phyloP scores from a whole-genome alignment of 2,888 invertebrate species.

The Idaea aversata region DNA sequence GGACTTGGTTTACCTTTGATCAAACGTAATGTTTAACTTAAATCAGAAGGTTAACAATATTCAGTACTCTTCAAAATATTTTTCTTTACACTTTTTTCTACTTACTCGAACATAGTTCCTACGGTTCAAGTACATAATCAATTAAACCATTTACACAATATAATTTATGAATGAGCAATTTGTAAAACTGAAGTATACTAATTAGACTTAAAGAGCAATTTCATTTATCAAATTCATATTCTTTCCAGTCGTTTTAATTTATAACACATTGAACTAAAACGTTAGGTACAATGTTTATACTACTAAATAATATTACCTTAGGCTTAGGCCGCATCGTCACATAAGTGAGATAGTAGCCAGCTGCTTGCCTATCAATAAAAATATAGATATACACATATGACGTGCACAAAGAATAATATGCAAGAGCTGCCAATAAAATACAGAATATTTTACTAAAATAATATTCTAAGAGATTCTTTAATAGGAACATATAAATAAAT shows the following conservation, averaged over 20 bases:
- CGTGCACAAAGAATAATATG: too few relatives aligned
- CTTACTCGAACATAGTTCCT: slow-evolving; percentile 27
- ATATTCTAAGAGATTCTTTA: slow-evolving; percentile 45
- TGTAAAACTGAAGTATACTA: too few relatives aligned
- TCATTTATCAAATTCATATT: too few relatives aligned
- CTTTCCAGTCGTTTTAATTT: too few relatives aligned
- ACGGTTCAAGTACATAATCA: slow-evolving; percentile 11
- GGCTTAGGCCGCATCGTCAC: background rate
- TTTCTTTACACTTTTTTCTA: too few relatives aligned
- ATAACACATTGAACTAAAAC: too few relatives aligned
- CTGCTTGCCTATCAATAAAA: background rate
- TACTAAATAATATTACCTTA: background rate
- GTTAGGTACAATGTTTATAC: too few relatives aligned
- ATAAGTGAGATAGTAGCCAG: too few relatives aligned
- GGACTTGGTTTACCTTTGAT: slow-evolving; percentile 66
- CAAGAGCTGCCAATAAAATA: background rate
- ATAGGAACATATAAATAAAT: slow-evolving; percentile 49
- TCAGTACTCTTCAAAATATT: slow-evolving; percentile 68
- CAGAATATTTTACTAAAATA: slow-evolving; percentile 1
- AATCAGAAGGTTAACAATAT: slow-evolving; percentile 61
- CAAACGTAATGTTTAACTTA: slow-evolving; percentile 56
- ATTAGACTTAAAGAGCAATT: too few relatives aligned
- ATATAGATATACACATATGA: too few relatives aligned
- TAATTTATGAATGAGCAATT: slow-evolving; percentile 15
- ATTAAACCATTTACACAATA: slow-evolving; percentile 10